phyloP scores from a whole-genome alignment of 2,888 invertebrate species.

The Alentia gelatinosa region DNA sequence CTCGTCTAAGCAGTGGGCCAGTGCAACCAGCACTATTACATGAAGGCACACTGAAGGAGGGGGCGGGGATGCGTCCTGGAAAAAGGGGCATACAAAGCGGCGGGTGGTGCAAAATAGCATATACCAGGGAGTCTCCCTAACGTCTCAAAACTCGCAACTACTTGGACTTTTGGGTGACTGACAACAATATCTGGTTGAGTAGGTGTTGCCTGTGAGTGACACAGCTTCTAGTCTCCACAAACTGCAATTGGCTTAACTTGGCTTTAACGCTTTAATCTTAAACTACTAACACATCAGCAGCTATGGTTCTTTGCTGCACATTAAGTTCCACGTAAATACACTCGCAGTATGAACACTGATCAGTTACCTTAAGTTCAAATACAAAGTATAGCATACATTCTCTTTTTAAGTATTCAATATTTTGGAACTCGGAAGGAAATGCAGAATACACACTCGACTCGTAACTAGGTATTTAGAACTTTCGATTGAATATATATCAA shows the following conservation, averaged over 20 bases:
- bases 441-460: background rate
- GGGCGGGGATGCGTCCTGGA: background rate
- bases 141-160: background rate
- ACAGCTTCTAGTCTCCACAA: background rate
- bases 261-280: background rate
- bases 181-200: background rate
- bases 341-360: background rate
- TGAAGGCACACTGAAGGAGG: background rate
- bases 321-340: background rate
- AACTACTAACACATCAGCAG: background rate
- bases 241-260: background rate
- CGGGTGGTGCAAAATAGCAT: background rate
- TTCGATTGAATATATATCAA: conserved; percentile 11
- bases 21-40: background rate
- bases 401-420: background rate
- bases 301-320: background rate
- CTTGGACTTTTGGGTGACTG: background rate
- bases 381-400: background rate
- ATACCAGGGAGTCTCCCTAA: background rate
- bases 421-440: conserved; percentile 24
- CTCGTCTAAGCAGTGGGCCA: background rate
- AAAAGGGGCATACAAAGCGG: background rate
- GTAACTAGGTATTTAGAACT: background rate
- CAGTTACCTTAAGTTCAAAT: background rate
- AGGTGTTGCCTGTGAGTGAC: background rate